Evolutionary conservation across 2,113 vertebrate species (phyloP), one percentile per base, ranked within the genome.

Genomic region (Lipophrys pholis): DNA sequence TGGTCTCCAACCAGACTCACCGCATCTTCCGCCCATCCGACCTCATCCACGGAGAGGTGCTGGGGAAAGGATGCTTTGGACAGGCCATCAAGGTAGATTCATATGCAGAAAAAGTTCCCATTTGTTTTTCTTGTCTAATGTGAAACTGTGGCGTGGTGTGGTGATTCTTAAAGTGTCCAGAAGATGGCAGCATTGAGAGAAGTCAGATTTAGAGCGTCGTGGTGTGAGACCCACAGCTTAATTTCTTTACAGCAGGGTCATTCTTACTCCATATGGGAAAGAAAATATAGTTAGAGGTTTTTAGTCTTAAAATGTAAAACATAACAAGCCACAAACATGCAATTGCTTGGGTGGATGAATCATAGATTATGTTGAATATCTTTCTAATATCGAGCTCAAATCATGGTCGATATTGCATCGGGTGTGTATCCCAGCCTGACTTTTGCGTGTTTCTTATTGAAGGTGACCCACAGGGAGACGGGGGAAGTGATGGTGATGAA

Each of bases 401-500:
- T 2, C 21, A 30, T 4, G 21, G 21, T 30, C 21, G 4, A 30
- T 30, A 9, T 51, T 60, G 8, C 35, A 38, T 78, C 16, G 57
- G 14, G n/a, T 42, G 11, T 38, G 15, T 41, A 2, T 53, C 14
- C 35, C 15, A 63, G 16, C 41, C 51, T 14, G 0, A n/a, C 48
- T 40, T 56, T 43, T 52, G 1, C 56, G 53, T 78, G 5, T 49
- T 41, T n/a, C 0, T 70, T 63, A 0, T 38, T 53, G 2, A 82
- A 99, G 98, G 97, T 99, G 82, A 99, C 98, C 0, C 97, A 99
- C 86, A 93, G 89, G 69, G 96, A 97, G 88, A 99, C 98, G 0
- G 97, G 98, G 0, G 98, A 99, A 92, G 97, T 99, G 91, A 99
- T 99, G 98, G 98, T 97, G 60, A 99, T 99, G 98, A 99, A 99